These are phyloP conservation scores for Cyclophora albipunctata DNA, from an alignment of 2,888 invertebrate genomes.

Conservation along the genomic window DNA sequence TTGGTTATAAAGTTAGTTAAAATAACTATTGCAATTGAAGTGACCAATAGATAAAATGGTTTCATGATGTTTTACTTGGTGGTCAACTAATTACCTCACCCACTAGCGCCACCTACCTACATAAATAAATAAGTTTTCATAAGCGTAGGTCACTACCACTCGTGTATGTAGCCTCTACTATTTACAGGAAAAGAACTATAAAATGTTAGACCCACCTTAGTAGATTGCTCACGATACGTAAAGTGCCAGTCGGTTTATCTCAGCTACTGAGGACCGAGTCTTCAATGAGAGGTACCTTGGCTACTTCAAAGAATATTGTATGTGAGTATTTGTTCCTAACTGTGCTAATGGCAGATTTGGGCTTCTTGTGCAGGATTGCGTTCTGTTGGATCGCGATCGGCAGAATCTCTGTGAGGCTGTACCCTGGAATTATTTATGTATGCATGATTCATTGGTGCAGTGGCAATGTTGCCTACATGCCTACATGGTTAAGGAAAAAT, in stretches of 20 bases:
- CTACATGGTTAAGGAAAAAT: too few species aligned
- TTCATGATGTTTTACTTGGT: too few species aligned
- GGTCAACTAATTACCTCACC: background rate
- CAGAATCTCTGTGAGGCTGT: conserved; percentile 82
- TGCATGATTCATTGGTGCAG: too few species aligned
- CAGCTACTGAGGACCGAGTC: conserved; percentile 54
- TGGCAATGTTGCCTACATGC: too few species aligned
- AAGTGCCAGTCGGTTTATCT: conserved; percentile 30
- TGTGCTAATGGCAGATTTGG: conserved; percentile 87
- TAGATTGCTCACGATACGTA: conserved; percentile 26
- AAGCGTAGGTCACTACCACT: conserved; percentile 10
- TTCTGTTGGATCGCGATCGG: conserved; percentile 84
- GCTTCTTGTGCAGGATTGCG: conserved; percentile 83
- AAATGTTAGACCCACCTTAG: conserved; percentile 46
- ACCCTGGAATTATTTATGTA: conserved; percentile 71
- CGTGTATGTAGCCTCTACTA: conserved; percentile 18
- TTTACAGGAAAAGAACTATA: conserved; percentile 29
- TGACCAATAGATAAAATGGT: too few species aligned
- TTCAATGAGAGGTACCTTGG: conserved; percentile 81
- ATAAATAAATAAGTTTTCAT: conserved; percentile 2
- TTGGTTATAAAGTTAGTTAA: too few species aligned
- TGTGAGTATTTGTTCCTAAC: conserved; percentile 96
- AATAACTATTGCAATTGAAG: too few species aligned
- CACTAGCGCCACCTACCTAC: background rate
- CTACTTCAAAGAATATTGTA: conserved; percentile 93